Evolutionary conservation across 2,797 vertebrate genomes (phyloP).

Genomic region (Falco cherrug): DNA sequence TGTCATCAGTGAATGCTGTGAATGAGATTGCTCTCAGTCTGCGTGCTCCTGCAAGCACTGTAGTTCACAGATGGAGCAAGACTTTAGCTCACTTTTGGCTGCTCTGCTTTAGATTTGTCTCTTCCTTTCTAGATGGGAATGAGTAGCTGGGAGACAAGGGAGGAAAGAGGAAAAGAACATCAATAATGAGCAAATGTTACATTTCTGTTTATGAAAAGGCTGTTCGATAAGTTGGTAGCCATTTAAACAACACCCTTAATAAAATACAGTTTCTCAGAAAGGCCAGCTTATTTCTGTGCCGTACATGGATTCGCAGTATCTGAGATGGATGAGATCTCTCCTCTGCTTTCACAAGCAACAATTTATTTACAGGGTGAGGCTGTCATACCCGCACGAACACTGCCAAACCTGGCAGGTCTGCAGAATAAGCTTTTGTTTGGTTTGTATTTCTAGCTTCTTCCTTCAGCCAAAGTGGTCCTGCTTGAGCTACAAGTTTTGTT

Average conservation of each 20-base stretch:
- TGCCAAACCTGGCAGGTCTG: constrained; percentile 30
- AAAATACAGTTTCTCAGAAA: not conserved
- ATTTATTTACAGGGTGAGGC: constrained; percentile 36
- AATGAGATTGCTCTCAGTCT: not conserved
- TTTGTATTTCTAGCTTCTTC: not conserved
- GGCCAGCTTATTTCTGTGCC: not conserved
- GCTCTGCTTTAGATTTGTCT: not conserved
- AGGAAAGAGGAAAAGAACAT: not conserved
- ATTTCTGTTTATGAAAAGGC: constrained; percentile 8
- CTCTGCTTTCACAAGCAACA: not conserved
- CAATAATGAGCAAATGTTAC: not conserved
- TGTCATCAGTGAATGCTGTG: not conserved
- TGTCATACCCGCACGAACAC: not conserved
- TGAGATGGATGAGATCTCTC: constrained; percentile 26
- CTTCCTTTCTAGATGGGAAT: not conserved
- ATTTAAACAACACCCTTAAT: not conserved
- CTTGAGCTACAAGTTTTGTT: not conserved
- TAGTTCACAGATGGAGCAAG: not conserved
- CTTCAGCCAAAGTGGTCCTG: not conserved
- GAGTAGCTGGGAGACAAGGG: not conserved
- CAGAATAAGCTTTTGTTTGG: constrained; percentile 12
- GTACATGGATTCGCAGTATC: not conserved
- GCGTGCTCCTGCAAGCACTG: not conserved
- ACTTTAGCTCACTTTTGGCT: not conserved
- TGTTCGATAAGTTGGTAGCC: not conserved